Conservation (phyloP, 2,888 invertebrate species). For the Reticulitermes lucifugus region DNA sequence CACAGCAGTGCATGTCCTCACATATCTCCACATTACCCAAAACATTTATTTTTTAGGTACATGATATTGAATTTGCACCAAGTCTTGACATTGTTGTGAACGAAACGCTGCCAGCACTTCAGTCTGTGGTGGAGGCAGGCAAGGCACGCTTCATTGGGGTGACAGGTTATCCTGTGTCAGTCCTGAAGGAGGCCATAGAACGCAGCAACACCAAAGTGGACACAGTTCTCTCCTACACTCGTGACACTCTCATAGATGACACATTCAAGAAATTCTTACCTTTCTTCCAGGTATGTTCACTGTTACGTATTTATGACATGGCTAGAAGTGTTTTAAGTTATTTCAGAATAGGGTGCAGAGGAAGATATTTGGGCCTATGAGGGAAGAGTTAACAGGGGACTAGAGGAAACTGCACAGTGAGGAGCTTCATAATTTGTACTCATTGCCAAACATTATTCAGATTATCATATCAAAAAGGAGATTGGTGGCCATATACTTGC, state of each 20-base stretch:
- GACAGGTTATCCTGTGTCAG: constrained; percentile 85
- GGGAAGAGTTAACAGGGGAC: too few species aligned
- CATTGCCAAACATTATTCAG: too few species aligned
- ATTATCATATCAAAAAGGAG: too few species aligned
- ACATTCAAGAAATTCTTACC: constrained; percentile 78
- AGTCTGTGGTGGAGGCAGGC: constrained; percentile 75
- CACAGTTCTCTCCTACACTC: constrained; percentile 80
- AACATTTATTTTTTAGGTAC: constrained; percentile 75
- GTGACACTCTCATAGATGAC: constrained; percentile 84
- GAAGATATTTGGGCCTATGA: too few species aligned
- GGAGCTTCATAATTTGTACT: too few species aligned
- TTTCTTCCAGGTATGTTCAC: constrained; percentile 76
- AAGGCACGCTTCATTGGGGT: constrained; percentile 84
- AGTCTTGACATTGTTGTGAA: constrained; percentile 79
- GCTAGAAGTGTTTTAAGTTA: too few species aligned
- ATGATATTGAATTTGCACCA: constrained; percentile 90
- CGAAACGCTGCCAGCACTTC: constrained; percentile 87
- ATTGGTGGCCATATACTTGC: too few species aligned
- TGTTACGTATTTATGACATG: too few species aligned
- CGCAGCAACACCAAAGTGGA: constrained; percentile 73
- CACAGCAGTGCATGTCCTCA: neutral
- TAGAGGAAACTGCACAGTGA: too few species aligned
- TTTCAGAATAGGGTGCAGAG: too few species aligned
- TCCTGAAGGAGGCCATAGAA: constrained; percentile 80
- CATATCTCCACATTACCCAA: too few species aligned